These are phyloP conservation scores for Carollia perspicillata DNA, from an alignment of 2,113 vertebrate genomes.

Conservation along the genomic window DNA sequence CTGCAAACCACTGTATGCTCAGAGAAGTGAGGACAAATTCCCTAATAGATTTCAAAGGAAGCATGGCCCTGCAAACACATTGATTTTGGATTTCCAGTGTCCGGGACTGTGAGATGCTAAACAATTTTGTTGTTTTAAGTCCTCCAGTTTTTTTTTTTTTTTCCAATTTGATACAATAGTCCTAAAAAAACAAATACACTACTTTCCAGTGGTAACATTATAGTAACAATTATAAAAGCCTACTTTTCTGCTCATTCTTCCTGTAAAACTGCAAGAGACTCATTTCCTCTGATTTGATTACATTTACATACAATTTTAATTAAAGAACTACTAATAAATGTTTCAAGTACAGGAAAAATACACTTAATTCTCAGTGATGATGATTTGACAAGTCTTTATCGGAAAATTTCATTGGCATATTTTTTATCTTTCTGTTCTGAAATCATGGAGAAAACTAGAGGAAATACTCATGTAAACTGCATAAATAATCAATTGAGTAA, in stretches of 20 bases:
- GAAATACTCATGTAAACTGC: background rate
- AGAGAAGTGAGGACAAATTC: background rate
- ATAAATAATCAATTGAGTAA: background rate
- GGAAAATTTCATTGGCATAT: background rate
- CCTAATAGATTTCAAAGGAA: background rate
- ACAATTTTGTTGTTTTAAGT: background rate
- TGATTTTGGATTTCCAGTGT: background rate
- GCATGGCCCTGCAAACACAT: background rate
- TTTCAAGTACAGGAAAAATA: conserved; percentile 59
- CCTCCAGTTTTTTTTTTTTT: background rate
- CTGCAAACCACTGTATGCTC: background rate
- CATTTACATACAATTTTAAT: conserved; percentile 69
- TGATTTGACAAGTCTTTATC: conserved; percentile 37
- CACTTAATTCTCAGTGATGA: background rate
- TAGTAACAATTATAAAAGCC: background rate
- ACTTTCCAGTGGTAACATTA: background rate
- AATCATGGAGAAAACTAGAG: background rate
- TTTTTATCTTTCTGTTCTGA: conserved; percentile 13
- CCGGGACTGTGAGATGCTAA: background rate
- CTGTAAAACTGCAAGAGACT: background rate
- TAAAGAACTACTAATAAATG: conserved; percentile 63
- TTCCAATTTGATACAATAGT: background rate
- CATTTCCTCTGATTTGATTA: conserved; percentile 62
- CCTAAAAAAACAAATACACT: background rate
- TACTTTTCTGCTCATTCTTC: conserved; percentile 26